Evolutionary conservation across 2,888 invertebrate genomes (phyloP), one percentile per base, ranked within the genome.

Genomic region (Habroteleia sp.): DNA sequence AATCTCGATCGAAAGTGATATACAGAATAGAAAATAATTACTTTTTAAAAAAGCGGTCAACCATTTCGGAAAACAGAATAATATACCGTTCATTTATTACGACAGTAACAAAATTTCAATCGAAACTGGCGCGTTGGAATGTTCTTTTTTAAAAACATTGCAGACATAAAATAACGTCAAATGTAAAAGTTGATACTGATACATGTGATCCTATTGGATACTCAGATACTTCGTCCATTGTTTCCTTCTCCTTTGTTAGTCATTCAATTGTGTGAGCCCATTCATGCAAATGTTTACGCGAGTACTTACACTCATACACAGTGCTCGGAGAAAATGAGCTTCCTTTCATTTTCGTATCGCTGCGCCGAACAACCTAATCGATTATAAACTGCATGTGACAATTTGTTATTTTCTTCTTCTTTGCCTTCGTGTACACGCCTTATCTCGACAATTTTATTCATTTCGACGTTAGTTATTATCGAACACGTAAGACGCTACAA

Each of bases 211-310:
- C 71, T 52, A 63, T 71, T 71, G 62, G 71, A 56, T 63, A 62
- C 56, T 44, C 42, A 52, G 62, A 62, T 71, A 39, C 71, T 41
- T 63, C 39, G 35, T 60, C 56, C 65, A 73, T 74, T 77, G 76
- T 76, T 65, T 7, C 41, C 8, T 13, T 11, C 20, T 54, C 46
- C 56, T 65, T 71, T 74, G 74, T 77, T 58, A 66, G 71, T 60
- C 71, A 58, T 72, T 54, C 50, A 63, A 74, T 66, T 77, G 71
- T 71, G 60, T 46, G 48, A 54, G 65, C 56, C 54, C 74, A 75
- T 75, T 73, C 56, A 77, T 69, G 56, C 54, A 69, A 65, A 71
- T 56, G 62, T 54, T 60, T 65, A 68, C 66, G 54, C 54, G 58
- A 62, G 41, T 68, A 56, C 68, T 68, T 54, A 68, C 56, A 54